These are phyloP conservation scores for Gambusia yucatana DNA, from an alignment of 2,797 vertebrate species.

Conservation along the genomic window DNA sequence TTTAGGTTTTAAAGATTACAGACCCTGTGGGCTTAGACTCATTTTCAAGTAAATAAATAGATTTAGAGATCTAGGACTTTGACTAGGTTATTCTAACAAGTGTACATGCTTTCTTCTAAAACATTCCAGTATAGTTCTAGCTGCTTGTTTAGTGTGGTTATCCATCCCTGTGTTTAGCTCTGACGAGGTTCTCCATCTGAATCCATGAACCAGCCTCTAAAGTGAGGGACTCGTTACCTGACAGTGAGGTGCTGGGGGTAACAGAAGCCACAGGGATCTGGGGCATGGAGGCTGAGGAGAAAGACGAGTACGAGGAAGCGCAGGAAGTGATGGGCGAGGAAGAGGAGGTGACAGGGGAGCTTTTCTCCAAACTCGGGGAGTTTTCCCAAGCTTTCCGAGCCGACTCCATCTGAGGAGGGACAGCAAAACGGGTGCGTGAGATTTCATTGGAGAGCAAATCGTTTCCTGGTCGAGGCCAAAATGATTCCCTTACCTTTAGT, in stretches of 20 bases:
- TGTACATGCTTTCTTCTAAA: neutral
- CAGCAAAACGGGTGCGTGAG: neutral
- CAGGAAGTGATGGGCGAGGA: constrained; percentile 89
- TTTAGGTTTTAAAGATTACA: too few species aligned
- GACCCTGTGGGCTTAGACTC: neutral
- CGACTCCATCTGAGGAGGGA: constrained; percentile 91
- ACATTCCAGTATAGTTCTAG: neutral
- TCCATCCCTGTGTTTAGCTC: too few species aligned
- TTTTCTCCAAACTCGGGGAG: constrained; percentile 95
- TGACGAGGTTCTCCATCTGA: neutral
- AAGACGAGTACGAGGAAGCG: constrained; percentile 90
- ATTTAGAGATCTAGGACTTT: neutral
- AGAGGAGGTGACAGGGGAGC: constrained; percentile 90
- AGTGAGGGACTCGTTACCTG: constrained; percentile 81
- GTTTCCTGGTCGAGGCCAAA: neutral
- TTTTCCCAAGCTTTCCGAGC: constrained; percentile 99
- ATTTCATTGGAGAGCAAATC: neutral
- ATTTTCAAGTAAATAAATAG: neutral
- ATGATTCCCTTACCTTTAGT: constrained; percentile 87
- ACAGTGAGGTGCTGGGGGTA: constrained; percentile 94
- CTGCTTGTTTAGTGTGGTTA: neutral
- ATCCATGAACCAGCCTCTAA: neutral
- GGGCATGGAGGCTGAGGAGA: constrained; percentile 94
- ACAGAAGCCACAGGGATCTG: constrained; percentile 98
- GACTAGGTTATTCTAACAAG: neutral